Conservation (phyloP, 2,888 invertebrate genomes). For the Stomorhina lunata region DNA sequence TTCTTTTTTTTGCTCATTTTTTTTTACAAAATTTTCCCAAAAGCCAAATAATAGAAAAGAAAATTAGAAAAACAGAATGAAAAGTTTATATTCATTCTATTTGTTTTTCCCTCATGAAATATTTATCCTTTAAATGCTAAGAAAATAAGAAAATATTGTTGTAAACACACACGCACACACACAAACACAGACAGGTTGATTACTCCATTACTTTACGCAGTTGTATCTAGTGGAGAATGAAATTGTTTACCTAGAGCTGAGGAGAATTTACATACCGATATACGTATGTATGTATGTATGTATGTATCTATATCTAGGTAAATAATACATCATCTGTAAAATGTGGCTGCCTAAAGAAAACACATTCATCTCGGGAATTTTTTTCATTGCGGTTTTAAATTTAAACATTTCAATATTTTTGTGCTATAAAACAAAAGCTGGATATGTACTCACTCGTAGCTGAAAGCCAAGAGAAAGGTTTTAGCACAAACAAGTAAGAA, state of each 20-base stretch:
- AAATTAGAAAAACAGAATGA: neutral
- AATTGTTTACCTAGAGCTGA: no score
- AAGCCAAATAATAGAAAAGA: neutral
- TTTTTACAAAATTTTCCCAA: neutral
- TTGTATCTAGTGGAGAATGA: neutral
- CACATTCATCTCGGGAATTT: neutral
- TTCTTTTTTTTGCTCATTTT: neutral
- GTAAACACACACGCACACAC: neutral
- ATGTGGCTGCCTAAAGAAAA: no score
- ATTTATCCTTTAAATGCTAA: neutral
- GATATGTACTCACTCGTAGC: neutral
- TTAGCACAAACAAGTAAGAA: no score
- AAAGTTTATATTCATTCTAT: neutral
- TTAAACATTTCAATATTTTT: conserved; percentile 1
- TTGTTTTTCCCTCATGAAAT: neutral
- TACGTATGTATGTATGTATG: neutral
- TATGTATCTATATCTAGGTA: neutral
- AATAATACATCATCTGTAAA: no score
- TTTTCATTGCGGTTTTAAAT: neutral
- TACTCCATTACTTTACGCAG: neutral
- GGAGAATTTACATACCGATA: no score
- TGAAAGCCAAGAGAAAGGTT: no score
- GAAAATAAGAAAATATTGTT: neutral
- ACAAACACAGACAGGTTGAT: no score
- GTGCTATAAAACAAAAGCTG: neutral